Evolutionary conservation across 1,140 invertebrate species (phyloP).

Genomic region (Stegodyphus dumicola): DNA sequence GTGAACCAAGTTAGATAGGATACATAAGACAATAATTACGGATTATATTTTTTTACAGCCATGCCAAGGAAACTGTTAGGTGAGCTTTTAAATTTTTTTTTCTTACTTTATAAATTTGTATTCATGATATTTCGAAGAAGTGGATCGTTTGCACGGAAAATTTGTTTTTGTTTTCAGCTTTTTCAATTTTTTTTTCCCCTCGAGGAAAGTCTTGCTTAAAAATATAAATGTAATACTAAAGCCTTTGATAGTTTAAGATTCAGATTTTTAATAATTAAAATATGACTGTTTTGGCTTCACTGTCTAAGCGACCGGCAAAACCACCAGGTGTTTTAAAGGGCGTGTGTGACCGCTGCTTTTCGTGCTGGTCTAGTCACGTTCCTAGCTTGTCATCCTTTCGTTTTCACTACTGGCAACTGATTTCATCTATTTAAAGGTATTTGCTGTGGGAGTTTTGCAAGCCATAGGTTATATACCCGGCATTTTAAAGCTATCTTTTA

Average conservation of each 20-base stretch:
- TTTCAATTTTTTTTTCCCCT: not conserved
- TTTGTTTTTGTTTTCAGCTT: not conserved
- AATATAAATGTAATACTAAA: not conserved
- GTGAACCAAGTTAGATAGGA: constrained; percentile 42
- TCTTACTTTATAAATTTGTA: not conserved
- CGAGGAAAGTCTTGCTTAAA: not conserved
- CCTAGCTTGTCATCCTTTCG: constrained; percentile 38
- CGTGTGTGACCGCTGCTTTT: constrained; percentile 40
- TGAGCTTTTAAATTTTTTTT: not conserved
- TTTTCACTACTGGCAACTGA: constrained; percentile 6
- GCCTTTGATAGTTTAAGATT: not conserved
- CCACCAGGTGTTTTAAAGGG: constrained; percentile 47
- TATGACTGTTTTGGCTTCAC: not conserved
- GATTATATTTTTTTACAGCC: constrained; percentile 11
- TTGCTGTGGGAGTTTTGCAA: not conserved
- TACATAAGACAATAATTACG: not conserved
- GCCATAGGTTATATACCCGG: too few species aligned
- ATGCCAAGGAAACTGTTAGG: constrained; percentile 52
- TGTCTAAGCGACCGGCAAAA: constrained; percentile 20
- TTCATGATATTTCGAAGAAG: too few species aligned
- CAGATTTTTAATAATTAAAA: not conserved
- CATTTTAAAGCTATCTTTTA: too few species aligned
- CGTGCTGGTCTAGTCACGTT: constrained; percentile 44
- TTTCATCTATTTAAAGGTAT: not conserved
- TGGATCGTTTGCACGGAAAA: not conserved